Conservation (phyloP, 2,113 vertebrate species). For the Sisor rabdophorus region DNA sequence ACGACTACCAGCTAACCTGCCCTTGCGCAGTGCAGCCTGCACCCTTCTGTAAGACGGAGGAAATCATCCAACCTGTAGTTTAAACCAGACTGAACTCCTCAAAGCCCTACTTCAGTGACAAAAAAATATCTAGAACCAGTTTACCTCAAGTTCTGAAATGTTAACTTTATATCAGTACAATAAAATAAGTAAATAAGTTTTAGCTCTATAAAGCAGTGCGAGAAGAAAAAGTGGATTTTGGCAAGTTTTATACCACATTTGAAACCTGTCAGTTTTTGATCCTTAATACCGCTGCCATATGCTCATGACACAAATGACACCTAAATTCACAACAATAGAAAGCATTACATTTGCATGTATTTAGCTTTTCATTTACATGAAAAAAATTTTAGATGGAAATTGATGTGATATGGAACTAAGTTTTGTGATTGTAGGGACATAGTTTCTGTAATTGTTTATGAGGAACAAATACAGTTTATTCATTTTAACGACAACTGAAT, state of each 20-base stretch:
- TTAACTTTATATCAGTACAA: neutral
- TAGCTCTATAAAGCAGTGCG: neutral
- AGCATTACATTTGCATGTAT: neutral
- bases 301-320: neutral
- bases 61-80: constrained; percentile 1
- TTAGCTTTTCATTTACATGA: neutral
- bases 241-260: constrained; percentile 1
- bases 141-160: constrained; percentile 8
- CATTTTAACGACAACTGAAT: neutral
- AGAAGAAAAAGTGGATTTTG: neutral
- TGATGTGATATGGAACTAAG: neutral
- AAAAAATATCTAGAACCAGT: neutral
- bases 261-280: neutral
- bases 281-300: neutral
- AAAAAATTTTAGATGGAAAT: neutral
- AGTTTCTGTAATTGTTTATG: neutral
- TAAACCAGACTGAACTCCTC: neutral
- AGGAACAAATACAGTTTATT: constrained; percentile 1
- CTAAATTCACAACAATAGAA: neutral
- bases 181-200: constrained; percentile 1
- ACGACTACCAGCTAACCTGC: constrained; percentile 62
- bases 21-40: constrained; percentile 65
- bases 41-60: constrained; percentile 56
- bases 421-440: neutral
- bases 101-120: constrained; percentile 6